Base-by-base conservation (phyloP, 2,113 vertebrate genomes). In the Vidua chalybeata region DNA sequence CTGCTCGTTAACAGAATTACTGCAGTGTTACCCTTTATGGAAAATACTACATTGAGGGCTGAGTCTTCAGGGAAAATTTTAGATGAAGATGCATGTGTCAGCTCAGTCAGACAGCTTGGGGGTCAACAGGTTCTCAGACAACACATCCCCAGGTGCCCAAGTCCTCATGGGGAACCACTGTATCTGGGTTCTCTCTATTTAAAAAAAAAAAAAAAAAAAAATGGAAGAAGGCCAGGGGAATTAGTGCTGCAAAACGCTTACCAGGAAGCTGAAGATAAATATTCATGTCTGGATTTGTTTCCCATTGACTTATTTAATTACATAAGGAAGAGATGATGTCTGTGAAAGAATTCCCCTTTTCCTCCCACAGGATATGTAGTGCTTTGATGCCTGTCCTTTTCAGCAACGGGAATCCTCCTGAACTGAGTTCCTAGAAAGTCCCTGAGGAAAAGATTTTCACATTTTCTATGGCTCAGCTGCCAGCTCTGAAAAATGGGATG, bases 121-220 rank as follows among this genome's bases (percentile, higher is more conserved):
- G 90, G 90, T 97, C 92, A 94, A 81, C 85, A 94, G 92, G 90
- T 95, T 96, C 95, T 85, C 95, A 97, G 93, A 87, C 95, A 92
- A 56, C 68, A 95, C 31, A 69, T 96, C 80, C 90, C 94, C 85
- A 93, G 93, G 90, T 96, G 80, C 80, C 82, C 73, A 95, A 75
- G 52, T 89, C 80, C 81, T 95, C 72, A 45, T 24, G 56, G 89
- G 79, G 88, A 95, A 26, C 45, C 88, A 72, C 52, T 75, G 56
- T 92, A 89, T 90, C 93, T 90, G 76, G 24, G 49, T 89, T 96
- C 64, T 94, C 62, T 94, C 88, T 87, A 24, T 58, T 37, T 35
- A 35, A 35, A 84, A 84, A 76, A 58, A 58, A 10, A 3, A 58
- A 10, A 3, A 80, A 59, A 63, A 11, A 73, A 7, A 6, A 77